These are phyloP conservation scores for Lineus longissimus DNA, from an alignment of 1,140 invertebrate genomes.

Conservation along the genomic window DNA sequence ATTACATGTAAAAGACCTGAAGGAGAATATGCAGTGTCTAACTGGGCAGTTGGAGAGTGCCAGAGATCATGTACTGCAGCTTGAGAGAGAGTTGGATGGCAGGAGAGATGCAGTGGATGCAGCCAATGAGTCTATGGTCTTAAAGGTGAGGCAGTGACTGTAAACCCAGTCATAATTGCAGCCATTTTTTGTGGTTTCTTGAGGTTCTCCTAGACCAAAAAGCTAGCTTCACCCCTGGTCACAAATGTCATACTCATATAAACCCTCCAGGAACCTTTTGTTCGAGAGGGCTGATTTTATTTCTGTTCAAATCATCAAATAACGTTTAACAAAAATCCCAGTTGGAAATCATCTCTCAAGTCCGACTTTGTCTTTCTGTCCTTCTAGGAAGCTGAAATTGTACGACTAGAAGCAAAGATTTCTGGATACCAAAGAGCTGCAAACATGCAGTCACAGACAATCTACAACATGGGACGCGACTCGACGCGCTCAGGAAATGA, in stretches of 20 bases:
- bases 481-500: not conserved
- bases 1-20: constrained; percentile 19
- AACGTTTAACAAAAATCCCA: too few species aligned
- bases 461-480: not conserved
- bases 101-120: constrained; percentile 27
- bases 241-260: too few species aligned
- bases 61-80: constrained; percentile 27
- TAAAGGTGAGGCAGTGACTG: constrained; percentile 32
- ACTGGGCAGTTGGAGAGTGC: constrained; percentile 27
- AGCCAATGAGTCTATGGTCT: constrained; percentile 35
- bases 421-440: constrained; percentile 32
- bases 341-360: too few species aligned
- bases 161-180: too few species aligned
- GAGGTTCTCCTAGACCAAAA: too few species aligned
- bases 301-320: too few species aligned
- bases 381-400: constrained; percentile 36
- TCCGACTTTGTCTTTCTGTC: not conserved
- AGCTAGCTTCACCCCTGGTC: too few species aligned
- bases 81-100: constrained; percentile 27
- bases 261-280: too few species aligned
- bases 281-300: too few species aligned
- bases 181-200: too few species aligned
- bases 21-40: constrained; percentile 23
- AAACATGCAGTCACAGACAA: not conserved
- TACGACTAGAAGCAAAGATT: constrained; percentile 31